Evolutionary conservation across 2,888 invertebrate species (phyloP).

Genomic region (Lepeophtheirus nordmannii): DNA sequence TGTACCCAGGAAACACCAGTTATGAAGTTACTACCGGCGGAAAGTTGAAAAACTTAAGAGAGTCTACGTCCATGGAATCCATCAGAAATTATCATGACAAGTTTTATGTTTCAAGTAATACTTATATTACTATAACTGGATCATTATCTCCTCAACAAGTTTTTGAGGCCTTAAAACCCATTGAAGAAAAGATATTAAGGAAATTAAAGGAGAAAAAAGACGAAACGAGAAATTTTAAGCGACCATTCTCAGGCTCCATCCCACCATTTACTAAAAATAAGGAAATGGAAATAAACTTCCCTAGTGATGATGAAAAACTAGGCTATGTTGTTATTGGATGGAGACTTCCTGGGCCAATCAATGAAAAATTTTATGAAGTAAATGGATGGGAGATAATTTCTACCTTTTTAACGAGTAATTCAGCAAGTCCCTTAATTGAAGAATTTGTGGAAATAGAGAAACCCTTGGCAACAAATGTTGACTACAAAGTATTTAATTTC

Average conservation of each 20-base stretch:
- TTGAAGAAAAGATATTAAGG: slow-evolving; percentile 53
- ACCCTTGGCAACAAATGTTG: slow-evolving; percentile 46
- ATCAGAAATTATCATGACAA: slow-evolving; percentile 55
- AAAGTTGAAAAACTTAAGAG: slow-evolving; percentile 62
- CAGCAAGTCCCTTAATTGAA: slow-evolving; percentile 67
- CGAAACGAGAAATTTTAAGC: slow-evolving; percentile 42
- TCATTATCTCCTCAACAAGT: slow-evolving; percentile 58
- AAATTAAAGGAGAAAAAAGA: slow-evolving; percentile 32
- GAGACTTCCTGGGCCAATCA: slow-evolving; percentile 48
- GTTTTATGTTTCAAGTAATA: slow-evolving; percentile 75
- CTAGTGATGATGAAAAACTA: slow-evolving; percentile 66
- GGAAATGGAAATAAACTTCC: slow-evolving; percentile 48
- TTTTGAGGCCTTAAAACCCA: slow-evolving; percentile 50
- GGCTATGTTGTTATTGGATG: slow-evolving; percentile 61
- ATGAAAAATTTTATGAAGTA: neutral
- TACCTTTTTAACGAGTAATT: slow-evolving; percentile 66
- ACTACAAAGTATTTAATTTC: slow-evolving; percentile 47
- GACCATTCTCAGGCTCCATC: slow-evolving; percentile 60
- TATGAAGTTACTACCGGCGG: slow-evolving; percentile 75
- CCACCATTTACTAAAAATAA: slow-evolving; percentile 46
- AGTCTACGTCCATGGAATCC: slow-evolving; percentile 62
- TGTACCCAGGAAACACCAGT: slow-evolving; percentile 66
- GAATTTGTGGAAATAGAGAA: slow-evolving; percentile 66
- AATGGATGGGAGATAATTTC: slow-evolving; percentile 40
- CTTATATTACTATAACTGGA: slow-evolving; percentile 66